phyloP scores from a whole-genome alignment of 2,888 invertebrate species.

The Oeneis ivallda region DNA sequence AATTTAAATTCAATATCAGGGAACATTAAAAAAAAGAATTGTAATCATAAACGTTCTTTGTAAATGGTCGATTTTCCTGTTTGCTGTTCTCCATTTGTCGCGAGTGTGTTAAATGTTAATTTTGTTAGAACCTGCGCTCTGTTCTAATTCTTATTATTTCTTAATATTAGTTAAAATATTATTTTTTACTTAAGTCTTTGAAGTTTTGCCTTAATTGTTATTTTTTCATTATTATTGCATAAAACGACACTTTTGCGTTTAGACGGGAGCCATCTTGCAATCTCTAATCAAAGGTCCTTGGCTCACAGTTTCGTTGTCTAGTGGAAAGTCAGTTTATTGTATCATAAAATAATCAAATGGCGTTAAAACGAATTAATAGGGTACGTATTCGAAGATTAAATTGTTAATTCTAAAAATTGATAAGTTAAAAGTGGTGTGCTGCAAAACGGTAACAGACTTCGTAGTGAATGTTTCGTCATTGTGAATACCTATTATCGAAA shows the following conservation, averaged over 20 bases:
- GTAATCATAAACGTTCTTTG: conserved; percentile 63
- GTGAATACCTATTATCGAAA: conserved; percentile 84
- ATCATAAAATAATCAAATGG: conserved; percentile 90
- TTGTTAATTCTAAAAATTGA: conserved; percentile 54
- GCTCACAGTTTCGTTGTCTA: conserved; percentile 92
- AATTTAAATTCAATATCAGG: conserved; percentile 26
- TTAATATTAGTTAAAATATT: conserved; percentile 77
- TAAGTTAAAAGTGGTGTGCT: conserved; percentile 59
- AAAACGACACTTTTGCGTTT: conserved; percentile 87
- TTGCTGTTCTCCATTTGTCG: conserved; percentile 75
- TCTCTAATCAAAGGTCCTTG: conserved; percentile 93
- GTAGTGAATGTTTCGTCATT: conserved; percentile 84
- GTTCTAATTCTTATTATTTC: conserved; percentile 69
- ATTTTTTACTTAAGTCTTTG: conserved; percentile 68
- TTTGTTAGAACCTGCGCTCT: conserved; percentile 67
- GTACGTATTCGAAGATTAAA: conserved; percentile 82
- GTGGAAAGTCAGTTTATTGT: conserved; percentile 89
- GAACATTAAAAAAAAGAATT: conserved; percentile 28
- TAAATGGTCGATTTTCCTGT: conserved; percentile 81
- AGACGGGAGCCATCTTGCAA: conserved; percentile 93
- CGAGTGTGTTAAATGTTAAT: conserved; percentile 72
- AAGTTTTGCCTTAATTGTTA: conserved; percentile 60
- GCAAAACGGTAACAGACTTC: conserved; percentile 71
- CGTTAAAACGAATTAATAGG: conserved; percentile 99
- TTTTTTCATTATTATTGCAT: conserved; percentile 65